phyloP scores from a whole-genome alignment of 2,888 invertebrate genomes.

The Leuctra nigra region DNA sequence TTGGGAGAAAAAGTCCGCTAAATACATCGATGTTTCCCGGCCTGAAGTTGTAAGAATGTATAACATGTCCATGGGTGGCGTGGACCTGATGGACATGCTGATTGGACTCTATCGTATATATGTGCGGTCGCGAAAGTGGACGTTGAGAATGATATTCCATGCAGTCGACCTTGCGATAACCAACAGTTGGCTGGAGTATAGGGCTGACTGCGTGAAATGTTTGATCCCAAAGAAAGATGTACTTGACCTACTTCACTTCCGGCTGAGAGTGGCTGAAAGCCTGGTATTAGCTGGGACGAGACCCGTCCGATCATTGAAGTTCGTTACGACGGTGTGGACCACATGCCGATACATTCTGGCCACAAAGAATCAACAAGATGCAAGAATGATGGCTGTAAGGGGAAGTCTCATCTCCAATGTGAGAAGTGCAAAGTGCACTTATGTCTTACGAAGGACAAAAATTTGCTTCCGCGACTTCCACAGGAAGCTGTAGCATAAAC shows the following conservation, averaged over 20 bases:
- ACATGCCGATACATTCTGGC: neutral
- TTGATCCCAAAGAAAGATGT: neutral
- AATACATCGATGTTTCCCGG: slow-evolving; percentile 30
- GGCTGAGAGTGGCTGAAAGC: neutral
- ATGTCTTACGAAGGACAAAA: neutral
- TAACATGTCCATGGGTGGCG: neutral
- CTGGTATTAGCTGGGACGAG: neutral
- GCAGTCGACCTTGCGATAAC: slow-evolving; percentile 26
- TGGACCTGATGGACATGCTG: slow-evolving; percentile 4
- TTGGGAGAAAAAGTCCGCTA: slow-evolving; percentile 30
- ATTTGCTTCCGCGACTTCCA: neutral
- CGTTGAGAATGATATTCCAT: slow-evolving; percentile 25
- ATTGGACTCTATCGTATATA: slow-evolving; percentile 22
- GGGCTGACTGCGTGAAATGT: neutral
- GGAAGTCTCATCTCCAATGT: too few species aligned
- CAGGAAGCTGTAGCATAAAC: too few species aligned
- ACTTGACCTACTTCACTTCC: neutral
- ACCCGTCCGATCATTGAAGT: slow-evolving; percentile 1
- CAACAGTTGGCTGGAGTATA: slow-evolving; percentile 24
- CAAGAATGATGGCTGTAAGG: too few species aligned
- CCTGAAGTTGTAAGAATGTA: slow-evolving; percentile 30
- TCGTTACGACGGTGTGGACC: slow-evolving; percentile 2
- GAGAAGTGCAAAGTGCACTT: too few species aligned
- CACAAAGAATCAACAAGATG: too few species aligned
- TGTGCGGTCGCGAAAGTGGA: slow-evolving; percentile 28